These are phyloP conservation scores for Ptychobarbus kaznakovi DNA, from an alignment of 2,797 vertebrate genomes.

Conservation along the genomic window DNA sequence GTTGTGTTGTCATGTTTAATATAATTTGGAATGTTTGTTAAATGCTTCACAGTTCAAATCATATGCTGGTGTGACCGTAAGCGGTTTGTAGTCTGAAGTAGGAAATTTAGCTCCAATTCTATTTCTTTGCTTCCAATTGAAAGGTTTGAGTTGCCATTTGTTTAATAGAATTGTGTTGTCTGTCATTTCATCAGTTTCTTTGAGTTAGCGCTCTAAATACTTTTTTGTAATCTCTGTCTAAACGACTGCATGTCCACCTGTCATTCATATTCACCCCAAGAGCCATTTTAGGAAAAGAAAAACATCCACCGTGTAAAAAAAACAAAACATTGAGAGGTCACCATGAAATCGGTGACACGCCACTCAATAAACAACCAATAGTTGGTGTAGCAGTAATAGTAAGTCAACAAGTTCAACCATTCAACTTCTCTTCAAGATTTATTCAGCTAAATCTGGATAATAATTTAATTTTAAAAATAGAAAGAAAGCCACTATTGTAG, in stretches of 20 bases:
- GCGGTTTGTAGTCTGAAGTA: not conserved
- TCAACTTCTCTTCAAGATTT: not conserved
- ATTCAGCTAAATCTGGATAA: conserved; percentile 12
- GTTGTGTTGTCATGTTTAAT: not conserved
- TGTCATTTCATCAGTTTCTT: not conserved
- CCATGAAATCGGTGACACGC: not conserved
- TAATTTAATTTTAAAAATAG: conserved; percentile 30
- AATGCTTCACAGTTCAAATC: conserved; percentile 1
- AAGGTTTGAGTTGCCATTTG: not conserved
- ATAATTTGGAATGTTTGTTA: conserved; percentile 24
- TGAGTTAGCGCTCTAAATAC: not conserved
- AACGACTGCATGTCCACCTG: not conserved
- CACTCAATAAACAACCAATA: conserved; percentile 2
- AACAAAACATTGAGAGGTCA: not conserved
- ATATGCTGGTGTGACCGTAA: not conserved
- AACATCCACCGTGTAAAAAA: not conserved
- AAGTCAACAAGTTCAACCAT: conserved; percentile 3
- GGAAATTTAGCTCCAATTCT: not conserved
- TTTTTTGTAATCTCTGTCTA: not conserved
- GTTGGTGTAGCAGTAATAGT: not conserved
- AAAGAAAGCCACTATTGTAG: conserved; percentile 11
- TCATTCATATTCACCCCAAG: conserved; percentile 3
- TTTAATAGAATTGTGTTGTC: not conserved
- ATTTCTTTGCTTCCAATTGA: not conserved
- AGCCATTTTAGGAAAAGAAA: not conserved